Evolutionary conservation across 1,140 invertebrate genomes (phyloP).

Genomic region (Bombus confusus): DNA sequence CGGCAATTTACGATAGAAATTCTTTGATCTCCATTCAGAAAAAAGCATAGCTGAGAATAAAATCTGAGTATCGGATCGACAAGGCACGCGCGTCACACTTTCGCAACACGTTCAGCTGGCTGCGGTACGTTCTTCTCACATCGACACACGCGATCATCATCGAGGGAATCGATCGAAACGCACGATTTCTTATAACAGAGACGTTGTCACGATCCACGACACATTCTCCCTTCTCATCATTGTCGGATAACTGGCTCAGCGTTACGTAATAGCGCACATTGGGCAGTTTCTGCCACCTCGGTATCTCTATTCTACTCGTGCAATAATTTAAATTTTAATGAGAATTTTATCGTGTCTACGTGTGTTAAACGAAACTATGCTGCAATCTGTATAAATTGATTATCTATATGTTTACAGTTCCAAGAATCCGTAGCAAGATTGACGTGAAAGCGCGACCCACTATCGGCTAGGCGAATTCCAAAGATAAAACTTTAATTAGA

Average conservation of each 20-base stretch:
- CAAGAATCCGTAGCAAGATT: conserved; percentile 36
- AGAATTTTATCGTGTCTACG: background rate
- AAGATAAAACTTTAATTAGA: conserved; percentile 35
- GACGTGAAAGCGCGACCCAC: conserved; percentile 42
- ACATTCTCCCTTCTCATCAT: conserved; percentile 35
- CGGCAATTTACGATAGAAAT: too few relatives aligned
- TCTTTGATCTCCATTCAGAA: background rate
- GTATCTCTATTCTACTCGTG: background rate
- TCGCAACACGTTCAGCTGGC: conserved; percentile 53
- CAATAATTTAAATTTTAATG: background rate
- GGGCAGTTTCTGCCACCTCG: background rate
- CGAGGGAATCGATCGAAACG: conserved; percentile 33
- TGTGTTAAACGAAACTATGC: background rate
- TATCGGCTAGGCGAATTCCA: background rate
- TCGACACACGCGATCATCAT: conserved; percentile 13
- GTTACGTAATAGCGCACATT: conserved; percentile 48
- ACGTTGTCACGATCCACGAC: conserved; percentile 22
- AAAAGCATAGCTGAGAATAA: background rate
- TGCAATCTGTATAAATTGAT: background rate
- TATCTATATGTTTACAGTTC: conserved; percentile 37
- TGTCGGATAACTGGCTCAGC: conserved; percentile 46
- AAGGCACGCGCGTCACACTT: conserved; percentile 53
- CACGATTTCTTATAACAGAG: conserved; percentile 63
- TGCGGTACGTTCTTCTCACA: conserved; percentile 46
- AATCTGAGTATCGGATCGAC: background rate